phyloP scores from a whole-genome alignment of 2,113 vertebrate genomes.

The Lophius piscatorius region DNA sequence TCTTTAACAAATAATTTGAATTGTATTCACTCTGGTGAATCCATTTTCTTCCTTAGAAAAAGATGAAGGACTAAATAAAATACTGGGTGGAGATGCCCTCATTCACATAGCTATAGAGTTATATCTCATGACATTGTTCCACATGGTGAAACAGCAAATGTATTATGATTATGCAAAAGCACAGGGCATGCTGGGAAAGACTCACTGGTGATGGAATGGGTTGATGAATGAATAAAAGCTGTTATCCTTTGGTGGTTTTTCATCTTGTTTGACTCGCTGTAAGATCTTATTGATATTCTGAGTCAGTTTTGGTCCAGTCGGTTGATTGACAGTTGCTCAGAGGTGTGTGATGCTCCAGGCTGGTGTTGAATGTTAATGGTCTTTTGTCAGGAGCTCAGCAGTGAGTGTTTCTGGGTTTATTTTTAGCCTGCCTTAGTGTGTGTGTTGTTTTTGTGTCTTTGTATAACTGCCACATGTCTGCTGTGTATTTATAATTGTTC shows the following conservation, averaged over 20 bases:
- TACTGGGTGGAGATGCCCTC: too few relatives aligned
- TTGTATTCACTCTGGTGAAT: too few relatives aligned
- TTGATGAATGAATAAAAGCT: too few relatives aligned
- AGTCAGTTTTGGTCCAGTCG: constrained; percentile 10
- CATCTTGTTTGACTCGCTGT: not conserved
- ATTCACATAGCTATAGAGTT: too few relatives aligned
- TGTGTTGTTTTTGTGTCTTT: not conserved
- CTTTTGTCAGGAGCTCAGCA: constrained; percentile 24
- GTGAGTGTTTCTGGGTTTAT: not conserved
- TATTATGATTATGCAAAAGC: too few relatives aligned
- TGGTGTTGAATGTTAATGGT: constrained; percentile 47
- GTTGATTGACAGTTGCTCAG: constrained; percentile 51
- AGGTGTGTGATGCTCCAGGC: constrained; percentile 7
- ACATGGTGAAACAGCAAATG: too few relatives aligned
- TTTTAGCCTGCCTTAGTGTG: not conserved
- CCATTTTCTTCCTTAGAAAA: too few relatives aligned
- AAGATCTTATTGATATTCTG: constrained; percentile 45
- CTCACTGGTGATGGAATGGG: too few relatives aligned
- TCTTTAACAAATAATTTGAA: too few relatives aligned
- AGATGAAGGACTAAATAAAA: too few relatives aligned
- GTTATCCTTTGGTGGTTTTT: constrained; percentile 14
- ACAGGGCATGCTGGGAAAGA: too few relatives aligned
- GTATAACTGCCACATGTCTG: not conserved
- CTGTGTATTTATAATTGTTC: not conserved
- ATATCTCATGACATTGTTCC: too few relatives aligned